Evolutionary conservation across 2,113 vertebrate species (phyloP).

Genomic region (Xenopus borealis): DNA sequence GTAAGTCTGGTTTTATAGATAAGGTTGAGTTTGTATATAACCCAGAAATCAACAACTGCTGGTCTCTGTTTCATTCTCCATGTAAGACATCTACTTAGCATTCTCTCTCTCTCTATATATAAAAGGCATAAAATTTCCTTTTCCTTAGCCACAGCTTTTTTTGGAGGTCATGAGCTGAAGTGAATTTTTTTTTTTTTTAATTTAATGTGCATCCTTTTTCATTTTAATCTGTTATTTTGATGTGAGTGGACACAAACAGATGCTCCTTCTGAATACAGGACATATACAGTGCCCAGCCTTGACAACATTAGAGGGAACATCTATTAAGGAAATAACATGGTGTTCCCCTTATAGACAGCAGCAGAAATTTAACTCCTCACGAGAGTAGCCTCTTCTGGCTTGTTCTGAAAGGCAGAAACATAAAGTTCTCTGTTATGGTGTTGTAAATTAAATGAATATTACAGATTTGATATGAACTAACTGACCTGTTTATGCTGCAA

Average conservation of each 20-base stretch:
- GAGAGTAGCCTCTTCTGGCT: background rate
- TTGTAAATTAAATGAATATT: background rate
- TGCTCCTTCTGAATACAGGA: background rate
- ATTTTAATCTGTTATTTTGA: slow-evolving; percentile 35
- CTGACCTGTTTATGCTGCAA: background rate
- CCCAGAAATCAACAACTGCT: background rate
- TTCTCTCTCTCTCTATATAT: slow-evolving; percentile 1
- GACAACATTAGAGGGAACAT: slow-evolving; percentile 26
- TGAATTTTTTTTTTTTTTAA: slow-evolving; percentile 18
- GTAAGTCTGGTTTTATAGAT: background rate
- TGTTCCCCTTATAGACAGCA: slow-evolving; percentile 4
- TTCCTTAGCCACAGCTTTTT: too few relatives aligned
- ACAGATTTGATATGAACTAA: background rate
- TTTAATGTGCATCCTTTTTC: slow-evolving; percentile 10
- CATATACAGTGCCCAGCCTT: slow-evolving; percentile 5
- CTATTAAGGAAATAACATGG: slow-evolving; percentile 2
- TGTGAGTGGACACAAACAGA: slow-evolving; percentile 18
- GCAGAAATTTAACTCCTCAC: slow-evolving; percentile 1
- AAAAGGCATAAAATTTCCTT: too few relatives aligned
- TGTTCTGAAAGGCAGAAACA: background rate
- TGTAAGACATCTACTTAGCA: background rate
- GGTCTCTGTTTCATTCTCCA: background rate
- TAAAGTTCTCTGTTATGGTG: slow-evolving; percentile 4
- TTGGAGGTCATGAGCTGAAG: background rate
- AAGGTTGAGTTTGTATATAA: background rate